Percentiles rank a stretch among this genome's conserved stretches.
Conservation (phyloP, 2,797 vertebrate genomes). For the Hylomyscus alleni region DNA sequence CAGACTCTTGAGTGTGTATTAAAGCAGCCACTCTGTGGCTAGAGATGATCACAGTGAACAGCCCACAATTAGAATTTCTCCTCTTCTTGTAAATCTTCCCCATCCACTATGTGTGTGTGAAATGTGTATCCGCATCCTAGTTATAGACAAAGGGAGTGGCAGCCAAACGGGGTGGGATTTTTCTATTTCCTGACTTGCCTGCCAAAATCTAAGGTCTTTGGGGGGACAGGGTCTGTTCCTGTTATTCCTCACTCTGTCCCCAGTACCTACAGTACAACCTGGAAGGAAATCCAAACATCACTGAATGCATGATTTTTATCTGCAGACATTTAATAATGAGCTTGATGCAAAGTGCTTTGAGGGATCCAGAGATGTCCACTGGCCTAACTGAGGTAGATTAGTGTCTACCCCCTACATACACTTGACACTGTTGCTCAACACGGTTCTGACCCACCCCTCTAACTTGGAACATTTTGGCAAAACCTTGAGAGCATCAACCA, state of each 20-base stretch:
- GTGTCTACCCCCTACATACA: background rate
- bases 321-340: background rate
- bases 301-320: conserved; percentile 9
- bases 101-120: background rate
- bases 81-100: background rate
- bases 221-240: background rate
- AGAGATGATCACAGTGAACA: background rate
- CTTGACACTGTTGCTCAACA: background rate
- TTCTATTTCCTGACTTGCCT: background rate
- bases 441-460: background rate
- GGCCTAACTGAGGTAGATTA: background rate
- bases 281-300: background rate
- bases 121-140: background rate
- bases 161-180: background rate
- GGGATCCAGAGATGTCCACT: background rate
- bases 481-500: background rate
- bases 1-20: background rate
- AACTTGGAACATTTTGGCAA: background rate
- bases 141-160: background rate
- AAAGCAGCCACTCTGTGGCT: background rate
- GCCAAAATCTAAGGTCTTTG: background rate
- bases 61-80: background rate
- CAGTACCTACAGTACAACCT: background rate
- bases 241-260: background rate
- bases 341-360: background rate